Evolutionary conservation across 2,113 vertebrate genomes (phyloP), one percentile per base, ranked within the genome.

Genomic region (Myxocyprinus asiaticus): DNA sequence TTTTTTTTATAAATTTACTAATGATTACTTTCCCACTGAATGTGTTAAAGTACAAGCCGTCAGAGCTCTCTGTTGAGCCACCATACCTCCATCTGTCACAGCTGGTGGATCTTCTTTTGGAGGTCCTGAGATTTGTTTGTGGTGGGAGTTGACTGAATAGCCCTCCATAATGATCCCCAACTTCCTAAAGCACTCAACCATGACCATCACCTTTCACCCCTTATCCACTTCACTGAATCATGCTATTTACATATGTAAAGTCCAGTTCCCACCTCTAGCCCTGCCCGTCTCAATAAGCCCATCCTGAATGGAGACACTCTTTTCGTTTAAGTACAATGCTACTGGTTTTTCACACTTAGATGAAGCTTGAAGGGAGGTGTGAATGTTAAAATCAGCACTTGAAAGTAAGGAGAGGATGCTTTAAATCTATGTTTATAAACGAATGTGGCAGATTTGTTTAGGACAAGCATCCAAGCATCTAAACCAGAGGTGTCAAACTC

Each of bases 111-210:
- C 84, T 83, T 84, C 89, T 89, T 86, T 89, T 55, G 76, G 61
- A 51, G 67, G 85, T 87, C 80, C 80, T 87, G 82, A 74, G 82
- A 88, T 91, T 90, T 92, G 91, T 92, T 92, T 92, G 90, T 85
- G 88, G 87, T 90, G 86, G 88, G 85, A 86, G 87, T 88, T 83
- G 79, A 72, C 81, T 90, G 90, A 91, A 93, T 88, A 78, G 84
- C 62, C 65, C 77, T 45, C 73, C 43, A 79, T 91, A 92, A 93
- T 90, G 89, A 91, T 90, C 90, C 86, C 88, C 88, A 81, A 92
- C 92, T 93, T 94, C 92, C 92, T 92, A 89, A 92, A 91, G 91
- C 90, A 88, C 88, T 91, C 92, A 92, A 83, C 89, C 91, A 88
- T 92, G 90, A 92, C 92, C 90, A 82, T 91, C 91, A 90, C 91